phyloP scores from a whole-genome alignment of 2,113 vertebrate species.

The Nycticebus coucang region DNA sequence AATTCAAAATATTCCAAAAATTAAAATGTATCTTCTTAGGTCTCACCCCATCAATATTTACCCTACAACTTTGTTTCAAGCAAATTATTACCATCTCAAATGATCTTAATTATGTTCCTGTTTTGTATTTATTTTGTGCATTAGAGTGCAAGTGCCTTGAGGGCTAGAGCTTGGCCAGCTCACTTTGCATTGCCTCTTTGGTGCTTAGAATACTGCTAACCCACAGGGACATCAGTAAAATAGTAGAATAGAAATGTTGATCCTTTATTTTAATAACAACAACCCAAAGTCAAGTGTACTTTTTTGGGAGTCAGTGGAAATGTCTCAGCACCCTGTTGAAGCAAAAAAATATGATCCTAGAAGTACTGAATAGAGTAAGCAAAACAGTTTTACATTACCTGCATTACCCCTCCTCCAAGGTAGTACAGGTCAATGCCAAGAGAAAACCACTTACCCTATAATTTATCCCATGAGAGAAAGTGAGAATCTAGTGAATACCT shows the following conservation, averaged over 20 bases:
- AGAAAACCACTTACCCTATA: neutral
- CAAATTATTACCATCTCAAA: neutral
- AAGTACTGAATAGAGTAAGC: neutral
- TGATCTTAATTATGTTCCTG: neutral
- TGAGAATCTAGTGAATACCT: neutral
- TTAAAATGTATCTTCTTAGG: neutral
- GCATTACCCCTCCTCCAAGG: neutral
- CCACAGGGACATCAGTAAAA: neutral
- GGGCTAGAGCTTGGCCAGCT: neutral
- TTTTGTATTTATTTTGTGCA: neutral
- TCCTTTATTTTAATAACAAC: neutral
- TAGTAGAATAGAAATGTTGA: neutral
- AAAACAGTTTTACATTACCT: neutral
- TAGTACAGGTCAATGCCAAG: neutral
- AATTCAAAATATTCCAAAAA: slow-evolving; percentile 24
- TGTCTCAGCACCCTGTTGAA: neutral
- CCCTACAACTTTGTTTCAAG: neutral
- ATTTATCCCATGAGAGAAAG: neutral
- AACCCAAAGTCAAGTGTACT: neutral
- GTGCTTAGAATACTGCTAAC: neutral
- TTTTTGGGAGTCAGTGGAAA: neutral
- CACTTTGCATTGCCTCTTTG: neutral
- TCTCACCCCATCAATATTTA: neutral
- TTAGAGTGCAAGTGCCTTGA: neutral
- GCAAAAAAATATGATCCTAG: neutral